Evolutionary conservation across 2,888 invertebrate species (phyloP).

Genomic region (Caenorhabditis virilis): DNA sequence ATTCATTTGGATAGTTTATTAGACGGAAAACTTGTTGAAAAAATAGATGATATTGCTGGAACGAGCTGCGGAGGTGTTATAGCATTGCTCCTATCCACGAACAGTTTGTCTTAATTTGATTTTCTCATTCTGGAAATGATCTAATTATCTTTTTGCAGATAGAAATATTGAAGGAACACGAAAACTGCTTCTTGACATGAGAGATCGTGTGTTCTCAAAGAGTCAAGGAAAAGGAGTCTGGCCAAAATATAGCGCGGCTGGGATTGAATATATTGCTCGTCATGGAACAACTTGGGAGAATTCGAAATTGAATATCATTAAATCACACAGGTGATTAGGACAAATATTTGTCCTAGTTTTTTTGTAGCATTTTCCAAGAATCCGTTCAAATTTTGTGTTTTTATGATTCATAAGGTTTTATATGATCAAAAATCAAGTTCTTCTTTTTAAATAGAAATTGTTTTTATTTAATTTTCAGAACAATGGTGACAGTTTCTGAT

Average conservation of each 20-base stretch:
- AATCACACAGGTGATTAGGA: conserved; percentile 15
- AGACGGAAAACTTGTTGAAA: conserved; percentile 26
- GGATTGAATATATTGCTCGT: conserved; percentile 35
- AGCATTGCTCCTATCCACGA: conserved; percentile 30
- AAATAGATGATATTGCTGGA: conserved; percentile 36
- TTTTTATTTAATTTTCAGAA: too few relatives aligned
- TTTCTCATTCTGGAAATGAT: conserved; percentile 1
- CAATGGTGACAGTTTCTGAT: conserved; percentile 45
- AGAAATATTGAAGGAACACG: conserved; percentile 29
- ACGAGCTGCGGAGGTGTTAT: conserved; percentile 45
- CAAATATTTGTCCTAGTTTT: neutral
- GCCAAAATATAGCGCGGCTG: conserved; percentile 39
- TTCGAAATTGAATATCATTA: conserved; percentile 28
- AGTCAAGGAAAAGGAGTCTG: conserved; percentile 11
- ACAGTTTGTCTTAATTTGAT: conserved; percentile 12
- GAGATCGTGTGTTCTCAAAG: conserved; percentile 28
- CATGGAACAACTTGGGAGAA: conserved; percentile 37
- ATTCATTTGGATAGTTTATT: conserved; percentile 23
- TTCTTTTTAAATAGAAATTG: too few relatives aligned
- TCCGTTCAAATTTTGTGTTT: too few relatives aligned
- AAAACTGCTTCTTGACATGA: conserved; percentile 27
- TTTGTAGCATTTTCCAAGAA: neutral
- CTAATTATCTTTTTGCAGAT: conserved; percentile 9
- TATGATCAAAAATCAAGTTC: too few relatives aligned
- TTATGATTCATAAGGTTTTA: too few relatives aligned